Conservation (phyloP, 2,888 invertebrate genomes). For the Aelia acuminata region DNA sequence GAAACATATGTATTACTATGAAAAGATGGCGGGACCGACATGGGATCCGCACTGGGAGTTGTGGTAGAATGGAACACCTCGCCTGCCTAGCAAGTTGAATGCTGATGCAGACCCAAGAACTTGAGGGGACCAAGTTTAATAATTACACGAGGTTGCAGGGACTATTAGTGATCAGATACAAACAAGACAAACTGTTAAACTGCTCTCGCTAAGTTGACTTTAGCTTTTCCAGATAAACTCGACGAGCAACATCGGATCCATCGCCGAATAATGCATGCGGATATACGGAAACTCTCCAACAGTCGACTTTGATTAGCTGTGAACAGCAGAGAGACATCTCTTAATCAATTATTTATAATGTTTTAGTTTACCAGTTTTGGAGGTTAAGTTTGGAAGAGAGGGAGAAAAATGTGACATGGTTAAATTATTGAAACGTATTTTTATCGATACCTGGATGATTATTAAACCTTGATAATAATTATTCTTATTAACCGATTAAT, state of each 20-base stretch:
- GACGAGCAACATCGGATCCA: neutral
- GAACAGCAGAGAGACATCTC: too few species aligned
- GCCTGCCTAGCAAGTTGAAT: neutral
- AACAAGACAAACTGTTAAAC: constrained; percentile 2
- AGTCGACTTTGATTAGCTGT: neutral
- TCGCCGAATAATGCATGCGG: neutral
- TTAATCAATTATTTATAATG: too few species aligned
- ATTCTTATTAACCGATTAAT: too few species aligned
- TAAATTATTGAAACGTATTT: too few species aligned
- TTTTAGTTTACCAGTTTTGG: too few species aligned
- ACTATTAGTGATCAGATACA: constrained; percentile 21
- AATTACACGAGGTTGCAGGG: neutral
- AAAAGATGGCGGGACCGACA: neutral
- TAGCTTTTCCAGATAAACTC: neutral
- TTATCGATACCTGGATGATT: too few species aligned
- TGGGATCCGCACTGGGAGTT: neutral
- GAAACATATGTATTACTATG: neutral
- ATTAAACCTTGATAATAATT: too few species aligned
- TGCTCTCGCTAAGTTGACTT: neutral
- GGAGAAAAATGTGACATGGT: too few species aligned
- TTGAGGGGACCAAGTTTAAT: neutral
- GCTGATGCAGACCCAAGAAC: neutral
- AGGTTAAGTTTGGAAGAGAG: too few species aligned
- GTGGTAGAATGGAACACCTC: neutral
- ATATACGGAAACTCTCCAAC: neutral